Conservation (phyloP, 2,888 invertebrate species). For the Scaptomyza flava region DNA sequence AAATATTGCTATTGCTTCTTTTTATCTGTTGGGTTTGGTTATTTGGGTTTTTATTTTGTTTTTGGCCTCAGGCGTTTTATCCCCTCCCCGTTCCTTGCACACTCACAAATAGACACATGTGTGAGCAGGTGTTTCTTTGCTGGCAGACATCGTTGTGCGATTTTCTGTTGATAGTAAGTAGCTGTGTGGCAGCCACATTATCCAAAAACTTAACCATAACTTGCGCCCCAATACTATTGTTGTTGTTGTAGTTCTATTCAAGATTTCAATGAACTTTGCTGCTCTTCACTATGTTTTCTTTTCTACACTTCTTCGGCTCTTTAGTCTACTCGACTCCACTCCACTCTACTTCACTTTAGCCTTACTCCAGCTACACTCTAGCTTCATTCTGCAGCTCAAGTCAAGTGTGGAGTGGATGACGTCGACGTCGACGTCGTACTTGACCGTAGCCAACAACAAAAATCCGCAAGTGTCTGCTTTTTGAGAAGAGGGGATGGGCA, state of each 20-base stretch:
- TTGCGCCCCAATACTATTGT: constrained; percentile 7
- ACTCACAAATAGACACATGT: constrained; percentile 26
- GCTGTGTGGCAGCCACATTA: constrained; percentile 34
- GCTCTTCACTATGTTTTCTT: constrained; percentile 51
- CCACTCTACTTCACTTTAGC: constrained; percentile 7
- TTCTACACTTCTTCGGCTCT: constrained; percentile 34
- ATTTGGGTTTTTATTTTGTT: constrained; percentile 24
- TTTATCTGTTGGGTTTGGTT: constrained; percentile 19
- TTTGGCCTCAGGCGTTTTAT: constrained; percentile 44
- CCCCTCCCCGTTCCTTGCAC: neutral
- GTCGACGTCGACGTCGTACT: constrained; percentile 43
- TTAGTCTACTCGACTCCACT: constrained; percentile 13
- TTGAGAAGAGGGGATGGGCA: neutral
- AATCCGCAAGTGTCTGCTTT: constrained; percentile 36
- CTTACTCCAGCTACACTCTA: constrained; percentile 19
- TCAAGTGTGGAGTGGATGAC: constrained; percentile 53
- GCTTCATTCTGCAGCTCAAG: constrained; percentile 42
- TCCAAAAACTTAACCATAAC: constrained; percentile 25
- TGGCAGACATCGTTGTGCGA: constrained; percentile 35
- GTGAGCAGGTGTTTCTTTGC: constrained; percentile 52
- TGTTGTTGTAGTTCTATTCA: constrained; percentile 30
- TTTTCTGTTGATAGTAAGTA: constrained; percentile 40
- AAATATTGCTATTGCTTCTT: constrained; percentile 11
- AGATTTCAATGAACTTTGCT: constrained; percentile 56
- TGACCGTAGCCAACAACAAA: constrained; percentile 58